These are phyloP conservation scores for Bombus cullumanus DNA, from an alignment of 1,140 invertebrate genomes.

Conservation along the genomic window DNA sequence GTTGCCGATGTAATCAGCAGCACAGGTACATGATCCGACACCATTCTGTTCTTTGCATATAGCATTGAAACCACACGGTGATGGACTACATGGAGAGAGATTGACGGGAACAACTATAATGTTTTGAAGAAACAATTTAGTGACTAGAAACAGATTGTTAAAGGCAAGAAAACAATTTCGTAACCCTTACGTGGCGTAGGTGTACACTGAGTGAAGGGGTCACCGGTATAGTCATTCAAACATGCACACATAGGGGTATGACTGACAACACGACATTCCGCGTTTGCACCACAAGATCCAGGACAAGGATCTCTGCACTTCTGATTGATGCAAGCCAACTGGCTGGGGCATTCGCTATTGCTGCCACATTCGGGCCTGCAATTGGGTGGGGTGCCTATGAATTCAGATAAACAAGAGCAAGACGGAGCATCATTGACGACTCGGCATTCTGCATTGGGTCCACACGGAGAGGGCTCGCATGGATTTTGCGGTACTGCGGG, in stretches of 20 bases:
- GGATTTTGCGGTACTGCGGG: conserved; percentile 77
- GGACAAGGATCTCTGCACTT: conserved; percentile 89
- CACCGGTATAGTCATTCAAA: conserved; percentile 85
- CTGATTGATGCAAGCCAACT: conserved; percentile 88
- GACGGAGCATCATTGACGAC: conserved; percentile 82
- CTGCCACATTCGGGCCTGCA: conserved; percentile 89
- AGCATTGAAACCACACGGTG: conserved; percentile 87
- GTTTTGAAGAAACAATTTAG: not conserved
- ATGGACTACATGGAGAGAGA: conserved; percentile 88
- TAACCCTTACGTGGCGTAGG: conserved; percentile 77
- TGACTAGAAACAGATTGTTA: not conserved
- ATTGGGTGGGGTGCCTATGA: conserved; percentile 81
- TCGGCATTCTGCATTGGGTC: conserved; percentile 83
- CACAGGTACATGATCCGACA: conserved; percentile 85
- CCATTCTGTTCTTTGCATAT: conserved; percentile 82
- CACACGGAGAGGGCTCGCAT: conserved; percentile 86
- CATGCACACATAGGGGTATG: conserved; percentile 84
- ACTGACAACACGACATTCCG: conserved; percentile 77
- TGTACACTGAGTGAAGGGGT: conserved; percentile 85
- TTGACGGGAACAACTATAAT: not conserved
- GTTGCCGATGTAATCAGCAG: conserved; percentile 85
- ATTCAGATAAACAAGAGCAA: conserved; percentile 81
- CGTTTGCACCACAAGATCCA: conserved; percentile 83
- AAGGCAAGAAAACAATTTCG: conserved; percentile 61
- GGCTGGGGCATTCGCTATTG: conserved; percentile 88